Evolutionary conservation across 1,140 invertebrate genomes (phyloP).

Genomic region (Mesaphorura yosii): DNA sequence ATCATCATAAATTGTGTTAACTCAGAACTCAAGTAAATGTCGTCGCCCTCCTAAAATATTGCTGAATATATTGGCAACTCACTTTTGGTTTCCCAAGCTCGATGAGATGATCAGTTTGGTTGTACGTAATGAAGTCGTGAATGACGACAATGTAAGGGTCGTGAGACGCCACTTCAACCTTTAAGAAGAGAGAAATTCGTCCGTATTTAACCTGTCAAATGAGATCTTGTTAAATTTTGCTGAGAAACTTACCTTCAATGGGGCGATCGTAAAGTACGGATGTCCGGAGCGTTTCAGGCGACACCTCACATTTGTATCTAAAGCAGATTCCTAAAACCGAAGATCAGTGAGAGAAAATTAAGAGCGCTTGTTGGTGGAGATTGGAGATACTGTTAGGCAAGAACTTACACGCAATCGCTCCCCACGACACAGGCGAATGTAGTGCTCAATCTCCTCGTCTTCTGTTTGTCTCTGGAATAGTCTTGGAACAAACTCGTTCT

Average conservation of each 20-base stretch:
- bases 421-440: slow-evolving; percentile 36
- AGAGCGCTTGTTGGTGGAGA: not conserved
- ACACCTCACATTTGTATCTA: slow-evolving; percentile 35
- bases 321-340: slow-evolving; percentile 1
- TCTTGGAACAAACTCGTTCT: slow-evolving; percentile 28
- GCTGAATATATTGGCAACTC: too few relatives aligned
- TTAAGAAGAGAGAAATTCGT: slow-evolving; percentile 10
- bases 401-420: slow-evolving; percentile 32
- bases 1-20: not conserved
- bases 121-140: slow-evolving; percentile 42
- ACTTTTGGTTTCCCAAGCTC: slow-evolving; percentile 42
- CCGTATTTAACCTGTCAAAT: not conserved
- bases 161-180: slow-evolving; percentile 41
- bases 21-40: too few relatives aligned
- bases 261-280: slow-evolving; percentile 39
- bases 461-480: slow-evolving; percentile 33
- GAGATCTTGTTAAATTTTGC: not conserved
- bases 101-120: slow-evolving; percentile 41
- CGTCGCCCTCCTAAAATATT: too few relatives aligned
- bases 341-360: not conserved
- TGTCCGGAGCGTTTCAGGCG: slow-evolving; percentile 34
- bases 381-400: not conserved
- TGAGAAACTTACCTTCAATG: slow-evolving; percentile 34
- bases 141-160: slow-evolving; percentile 42
- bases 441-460: slow-evolving; percentile 37